phyloP scores from a whole-genome alignment of 2,888 invertebrate genomes.

The Scaptomyza tumidula region DNA sequence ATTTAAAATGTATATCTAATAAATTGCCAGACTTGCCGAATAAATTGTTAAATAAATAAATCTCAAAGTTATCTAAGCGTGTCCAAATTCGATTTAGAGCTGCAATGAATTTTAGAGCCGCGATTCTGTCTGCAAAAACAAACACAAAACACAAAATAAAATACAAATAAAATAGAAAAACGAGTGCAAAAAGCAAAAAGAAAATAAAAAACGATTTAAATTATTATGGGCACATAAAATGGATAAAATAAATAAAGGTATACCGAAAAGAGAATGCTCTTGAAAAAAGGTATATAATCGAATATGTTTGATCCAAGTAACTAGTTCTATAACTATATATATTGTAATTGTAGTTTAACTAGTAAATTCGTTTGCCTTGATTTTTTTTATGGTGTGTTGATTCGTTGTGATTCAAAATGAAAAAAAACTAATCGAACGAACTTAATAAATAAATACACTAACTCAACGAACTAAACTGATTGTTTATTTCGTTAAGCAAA shows the following conservation, averaged over 20 bases:
- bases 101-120: slow-evolving; percentile 34
- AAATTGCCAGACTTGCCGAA: slow-evolving; percentile 58
- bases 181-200: slow-evolving; percentile 31
- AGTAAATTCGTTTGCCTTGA: too few species aligned
- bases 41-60: slow-evolving; percentile 72
- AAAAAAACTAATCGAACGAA: too few species aligned
- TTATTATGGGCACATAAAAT: slow-evolving; percentile 6
- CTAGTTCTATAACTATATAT: too few species aligned
- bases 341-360: too few species aligned
- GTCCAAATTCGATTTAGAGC: slow-evolving; percentile 73
- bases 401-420: too few species aligned
- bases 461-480: too few species aligned
- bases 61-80: slow-evolving; percentile 76
- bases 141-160: slow-evolving; percentile 21
- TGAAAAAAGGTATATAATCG: too few species aligned
- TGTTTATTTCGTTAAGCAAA: too few species aligned
- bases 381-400: too few species aligned
- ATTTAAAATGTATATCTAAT: slow-evolving; percentile 40
- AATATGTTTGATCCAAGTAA: too few species aligned
- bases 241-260: neutral
- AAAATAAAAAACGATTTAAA: neutral
- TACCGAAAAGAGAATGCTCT: neutral
- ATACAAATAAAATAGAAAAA: slow-evolving; percentile 28
- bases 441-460: too few species aligned
- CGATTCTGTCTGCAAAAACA: slow-evolving; percentile 31